phyloP scores from a whole-genome alignment of 1,140 invertebrate species.

The Carposina sasakii region DNA sequence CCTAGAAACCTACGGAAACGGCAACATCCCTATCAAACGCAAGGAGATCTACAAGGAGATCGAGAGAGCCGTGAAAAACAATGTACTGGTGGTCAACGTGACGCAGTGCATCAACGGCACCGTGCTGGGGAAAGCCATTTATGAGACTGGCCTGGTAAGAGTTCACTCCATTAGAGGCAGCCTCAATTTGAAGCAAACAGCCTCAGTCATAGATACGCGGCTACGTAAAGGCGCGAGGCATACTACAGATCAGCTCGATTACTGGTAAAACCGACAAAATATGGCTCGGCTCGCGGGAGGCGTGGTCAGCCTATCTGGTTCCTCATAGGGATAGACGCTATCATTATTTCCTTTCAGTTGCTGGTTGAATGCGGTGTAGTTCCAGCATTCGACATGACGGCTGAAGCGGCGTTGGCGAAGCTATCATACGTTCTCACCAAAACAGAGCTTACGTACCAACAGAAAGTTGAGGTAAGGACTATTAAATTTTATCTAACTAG shows the following conservation, averaged over 20 bases:
- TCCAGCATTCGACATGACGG: slow-evolving; percentile 95
- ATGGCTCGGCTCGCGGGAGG: no score
- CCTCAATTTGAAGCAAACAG: no score
- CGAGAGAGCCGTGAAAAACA: slow-evolving; percentile 81
- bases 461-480: slow-evolving; percentile 78
- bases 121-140: slow-evolving; percentile 80
- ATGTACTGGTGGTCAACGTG: slow-evolving; percentile 93
- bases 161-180: no score
- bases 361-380: slow-evolving; percentile 83
- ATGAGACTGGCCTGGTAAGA: slow-evolving; percentile 87
- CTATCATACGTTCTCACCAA: slow-evolving; percentile 93
- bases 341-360: slow-evolving; percentile 64
- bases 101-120: slow-evolving; percentile 91
- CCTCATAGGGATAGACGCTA: neutral
- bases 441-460: slow-evolving; percentile 80
- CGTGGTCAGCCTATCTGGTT: no score
- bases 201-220: no score
- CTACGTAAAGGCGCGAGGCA: no score
- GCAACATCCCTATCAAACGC: slow-evolving; percentile 92
- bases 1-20: slow-evolving; percentile 93
- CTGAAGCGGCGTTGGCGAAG: slow-evolving; percentile 94
- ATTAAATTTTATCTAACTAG: no score
- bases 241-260: no score
- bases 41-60: slow-evolving; percentile 87
- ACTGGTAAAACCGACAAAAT: no score